phyloP scores from a whole-genome alignment of 2,888 invertebrate genomes.

The Diploptera punctata region DNA sequence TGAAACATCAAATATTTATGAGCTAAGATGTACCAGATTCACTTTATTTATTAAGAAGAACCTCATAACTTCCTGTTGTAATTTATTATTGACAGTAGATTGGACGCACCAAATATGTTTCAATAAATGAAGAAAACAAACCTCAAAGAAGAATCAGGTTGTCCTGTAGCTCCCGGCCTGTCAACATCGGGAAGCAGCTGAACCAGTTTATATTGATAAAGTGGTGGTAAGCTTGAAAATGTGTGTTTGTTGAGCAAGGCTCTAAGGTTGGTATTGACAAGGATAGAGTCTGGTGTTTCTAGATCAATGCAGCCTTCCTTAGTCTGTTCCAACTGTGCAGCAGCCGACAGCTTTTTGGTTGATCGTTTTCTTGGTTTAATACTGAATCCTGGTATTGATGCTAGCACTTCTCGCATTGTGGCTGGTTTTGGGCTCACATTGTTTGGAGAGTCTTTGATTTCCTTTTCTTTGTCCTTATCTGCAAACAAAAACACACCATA shows the following conservation, averaged over 20 bases:
- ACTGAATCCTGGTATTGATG: slow-evolving; percentile 89
- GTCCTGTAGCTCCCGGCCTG: slow-evolving; percentile 56
- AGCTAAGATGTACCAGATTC: too few relatives aligned
- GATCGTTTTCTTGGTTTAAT: slow-evolving; percentile 75
- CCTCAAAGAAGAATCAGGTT: slow-evolving; percentile 54
- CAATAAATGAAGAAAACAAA: slow-evolving; percentile 42
- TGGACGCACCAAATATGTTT: too few relatives aligned
- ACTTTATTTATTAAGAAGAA: too few relatives aligned
- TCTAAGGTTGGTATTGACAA: slow-evolving; percentile 90
- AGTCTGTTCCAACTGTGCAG: slow-evolving; percentile 91
- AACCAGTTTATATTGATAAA: slow-evolving; percentile 92
- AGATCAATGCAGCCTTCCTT: slow-evolving; percentile 94
- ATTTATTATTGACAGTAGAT: too few relatives aligned
- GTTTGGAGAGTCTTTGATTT: neutral
- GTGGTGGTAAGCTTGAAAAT: slow-evolving; percentile 82
- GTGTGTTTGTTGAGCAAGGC: slow-evolving; percentile 91
- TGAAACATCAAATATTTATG: too few relatives aligned
- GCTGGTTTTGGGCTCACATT: slow-evolving; percentile 53
- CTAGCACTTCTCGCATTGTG: slow-evolving; percentile 87
- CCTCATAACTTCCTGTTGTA: too few relatives aligned
- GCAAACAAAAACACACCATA: too few relatives aligned
- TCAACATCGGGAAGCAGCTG: slow-evolving; percentile 93
- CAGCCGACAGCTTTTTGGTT: slow-evolving; percentile 85
- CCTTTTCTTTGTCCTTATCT: too few relatives aligned
- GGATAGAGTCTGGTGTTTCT: slow-evolving; percentile 94